phyloP scores from a whole-genome alignment of 1,140 invertebrate genomes.

The Tetragnatha versicolor region DNA sequence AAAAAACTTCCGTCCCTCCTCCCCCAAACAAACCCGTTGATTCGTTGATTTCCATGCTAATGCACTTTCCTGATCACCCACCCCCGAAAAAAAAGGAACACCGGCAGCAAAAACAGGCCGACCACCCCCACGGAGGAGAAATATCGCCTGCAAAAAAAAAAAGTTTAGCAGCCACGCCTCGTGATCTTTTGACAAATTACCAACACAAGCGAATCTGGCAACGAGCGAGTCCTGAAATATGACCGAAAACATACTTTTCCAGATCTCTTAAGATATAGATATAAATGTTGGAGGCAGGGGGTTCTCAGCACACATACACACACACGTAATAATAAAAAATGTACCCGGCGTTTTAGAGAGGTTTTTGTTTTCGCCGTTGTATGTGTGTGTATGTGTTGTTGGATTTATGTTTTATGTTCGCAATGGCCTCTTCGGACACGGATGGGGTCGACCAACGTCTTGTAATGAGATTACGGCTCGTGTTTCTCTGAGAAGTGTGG shows the following conservation, averaged over 20 bases:
- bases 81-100: background rate
- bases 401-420: constrained; percentile 37
- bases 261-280: constrained; percentile 39
- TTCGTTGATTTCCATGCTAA: constrained; percentile 16
- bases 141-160: background rate
- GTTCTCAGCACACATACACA: background rate
- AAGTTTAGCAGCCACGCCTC: constrained; percentile 37
- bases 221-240: constrained; percentile 44
- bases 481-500: constrained; percentile 5
- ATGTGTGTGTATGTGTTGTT: background rate
- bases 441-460: background rate
- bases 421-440: background rate
- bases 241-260: constrained; percentile 36
- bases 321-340: constrained; percentile 4
- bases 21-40: too few species aligned
- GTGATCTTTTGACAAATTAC: constrained; percentile 49
- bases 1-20: too few species aligned
- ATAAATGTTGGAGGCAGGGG: constrained; percentile 20
- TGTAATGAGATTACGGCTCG: constrained; percentile 31
- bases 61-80: background rate
- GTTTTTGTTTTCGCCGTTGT: constrained; percentile 9
- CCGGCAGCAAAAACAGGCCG: too few species aligned
- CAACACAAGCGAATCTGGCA: constrained; percentile 22
- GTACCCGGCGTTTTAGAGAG: constrained; percentile 21
- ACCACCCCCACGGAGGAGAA: too few species aligned